A percentile compares a stretch with the other conserved stretches of the same genome.
phyloP scores from a whole-genome alignment of 2,888 invertebrate species.

The Loripinus fragilis region DNA sequence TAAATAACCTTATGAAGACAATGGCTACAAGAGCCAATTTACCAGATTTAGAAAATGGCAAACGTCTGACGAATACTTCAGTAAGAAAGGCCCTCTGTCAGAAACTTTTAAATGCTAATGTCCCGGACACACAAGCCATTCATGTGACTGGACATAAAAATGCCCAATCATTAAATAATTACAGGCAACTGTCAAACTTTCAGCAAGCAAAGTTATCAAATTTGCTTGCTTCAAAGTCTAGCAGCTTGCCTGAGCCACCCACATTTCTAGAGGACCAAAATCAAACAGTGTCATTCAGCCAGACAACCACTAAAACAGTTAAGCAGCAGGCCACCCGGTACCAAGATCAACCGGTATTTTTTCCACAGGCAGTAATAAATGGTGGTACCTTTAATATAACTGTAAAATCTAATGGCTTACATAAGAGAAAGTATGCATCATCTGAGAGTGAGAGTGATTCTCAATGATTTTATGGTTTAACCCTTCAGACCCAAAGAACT shows the following conservation, averaged over 20 bases:
- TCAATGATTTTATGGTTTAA: background rate
- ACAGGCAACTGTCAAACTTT: background rate
- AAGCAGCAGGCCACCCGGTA: background rate
- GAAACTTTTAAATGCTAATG: slow-evolving; percentile 16
- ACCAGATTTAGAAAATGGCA: background rate
- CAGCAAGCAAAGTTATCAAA: background rate
- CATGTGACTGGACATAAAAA: slow-evolving; percentile 32
- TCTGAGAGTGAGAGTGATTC: background rate
- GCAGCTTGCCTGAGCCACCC: background rate
- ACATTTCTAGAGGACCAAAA: too few species aligned
- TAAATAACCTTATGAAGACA: slow-evolving; percentile 14
- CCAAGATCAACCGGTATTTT: background rate
- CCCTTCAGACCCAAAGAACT: too few species aligned
- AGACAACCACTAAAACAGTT: background rate
- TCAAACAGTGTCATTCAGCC: background rate
- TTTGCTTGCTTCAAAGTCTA: background rate
- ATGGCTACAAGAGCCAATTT: slow-evolving; percentile 23
- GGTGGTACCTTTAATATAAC: slow-evolving; percentile 4
- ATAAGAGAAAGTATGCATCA: background rate
- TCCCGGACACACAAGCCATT: slow-evolving; percentile 25
- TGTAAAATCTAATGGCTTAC: background rate
- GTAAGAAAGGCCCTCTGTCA: slow-evolving; percentile 24
- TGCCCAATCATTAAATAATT: slow-evolving; percentile 34
- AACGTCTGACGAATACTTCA: slow-evolving; percentile 16
- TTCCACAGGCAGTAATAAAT: background rate